Evolutionary conservation across 2,113 vertebrate species (phyloP), one percentile per base, ranked within the genome.

Genomic region (Caracal caracal): DNA sequence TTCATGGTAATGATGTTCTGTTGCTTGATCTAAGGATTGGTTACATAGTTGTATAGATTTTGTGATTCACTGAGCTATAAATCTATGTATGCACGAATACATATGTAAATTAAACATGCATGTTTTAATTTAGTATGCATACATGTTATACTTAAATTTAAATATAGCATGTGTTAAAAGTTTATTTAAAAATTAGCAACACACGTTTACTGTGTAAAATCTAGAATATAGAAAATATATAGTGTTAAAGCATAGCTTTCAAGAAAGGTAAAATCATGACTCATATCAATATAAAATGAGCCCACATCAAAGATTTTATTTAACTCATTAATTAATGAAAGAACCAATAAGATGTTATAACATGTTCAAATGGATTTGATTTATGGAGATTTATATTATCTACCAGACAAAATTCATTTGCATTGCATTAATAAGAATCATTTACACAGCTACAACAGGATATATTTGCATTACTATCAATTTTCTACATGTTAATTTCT

Each of bases 351-450:
- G 66, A 82, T 83, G 26, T 68, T 89, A 90, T 53, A 76, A 35
- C 22, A 19, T 47, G 65, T 82, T 97, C n/a, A 89, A 43, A 85
- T 59, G 35, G n/a, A 73, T 93, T 95, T 95, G 24, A 73, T 53
- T 92, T 81, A 91, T 13, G 47, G 84, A 85, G 19, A 92, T 81
- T 90, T 97, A 40, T 90, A 66, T 95, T 92, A 71, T 81, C 61
- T 75, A 61, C 6, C 33, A 79, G n/a, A 75, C 61, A 89, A 93
- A 97, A 92, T 81, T 94, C 9, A 93, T 78, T 95, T 95, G 85
- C 68, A 73, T 47, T 83, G 28, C 37, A 63, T 40, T 53, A 95
- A 75, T 33, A 70, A 40, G 43, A 93, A 84, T 95, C 35, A 19
- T 89, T 95, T 92, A 24, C 20, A 73, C 66, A 95, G 9, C 61